phyloP scores from a whole-genome alignment of 2,113 vertebrate genomes.

The Brachionichthys hirsutus region DNA sequence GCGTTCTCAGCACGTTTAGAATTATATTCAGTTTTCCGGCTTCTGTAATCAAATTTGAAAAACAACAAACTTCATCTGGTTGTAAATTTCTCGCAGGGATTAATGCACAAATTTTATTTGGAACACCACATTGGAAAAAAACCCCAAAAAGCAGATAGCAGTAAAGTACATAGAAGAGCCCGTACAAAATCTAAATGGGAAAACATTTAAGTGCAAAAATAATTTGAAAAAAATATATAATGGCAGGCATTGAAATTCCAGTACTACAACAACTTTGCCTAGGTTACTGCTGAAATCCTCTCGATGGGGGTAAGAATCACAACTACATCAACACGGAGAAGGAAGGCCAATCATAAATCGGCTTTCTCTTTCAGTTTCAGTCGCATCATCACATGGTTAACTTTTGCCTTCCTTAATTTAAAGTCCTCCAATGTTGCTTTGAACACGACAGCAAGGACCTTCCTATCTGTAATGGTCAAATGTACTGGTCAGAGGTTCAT shows the following conservation, averaged over 20 bases:
- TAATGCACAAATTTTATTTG: slow-evolving; percentile 54
- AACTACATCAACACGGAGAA: slow-evolving; percentile 33
- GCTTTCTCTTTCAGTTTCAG: slow-evolving; percentile 29
- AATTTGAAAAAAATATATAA: slow-evolving; percentile 50
- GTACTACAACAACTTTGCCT: slow-evolving; percentile 41
- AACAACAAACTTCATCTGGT: too few species aligned
- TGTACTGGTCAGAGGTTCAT: slow-evolving; percentile 19
- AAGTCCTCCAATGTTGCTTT: slow-evolving; percentile 43
- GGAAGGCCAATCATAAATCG: slow-evolving; percentile 16
- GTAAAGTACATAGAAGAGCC: slow-evolving; percentile 21
- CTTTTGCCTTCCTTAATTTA: slow-evolving; percentile 1
- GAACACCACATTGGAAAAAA: slow-evolving; percentile 50
- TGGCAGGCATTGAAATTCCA: slow-evolving; percentile 39
- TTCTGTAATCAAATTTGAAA: too few species aligned
- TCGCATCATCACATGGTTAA: slow-evolving; percentile 13
- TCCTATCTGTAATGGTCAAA: slow-evolving; percentile 19
- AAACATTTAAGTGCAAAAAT: slow-evolving; percentile 49
- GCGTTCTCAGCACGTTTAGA: background rate
- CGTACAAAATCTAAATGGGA: slow-evolving; percentile 15
- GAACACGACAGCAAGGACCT: slow-evolving; percentile 17
- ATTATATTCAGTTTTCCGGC: background rate
- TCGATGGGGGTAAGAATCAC: slow-evolving; percentile 22
- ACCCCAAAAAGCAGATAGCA: slow-evolving; percentile 23
- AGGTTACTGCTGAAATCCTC: slow-evolving; percentile 45
- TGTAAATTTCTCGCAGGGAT: too few species aligned